Conservation (phyloP, 2,113 vertebrate species). For the Podiceps cristatus region DNA sequence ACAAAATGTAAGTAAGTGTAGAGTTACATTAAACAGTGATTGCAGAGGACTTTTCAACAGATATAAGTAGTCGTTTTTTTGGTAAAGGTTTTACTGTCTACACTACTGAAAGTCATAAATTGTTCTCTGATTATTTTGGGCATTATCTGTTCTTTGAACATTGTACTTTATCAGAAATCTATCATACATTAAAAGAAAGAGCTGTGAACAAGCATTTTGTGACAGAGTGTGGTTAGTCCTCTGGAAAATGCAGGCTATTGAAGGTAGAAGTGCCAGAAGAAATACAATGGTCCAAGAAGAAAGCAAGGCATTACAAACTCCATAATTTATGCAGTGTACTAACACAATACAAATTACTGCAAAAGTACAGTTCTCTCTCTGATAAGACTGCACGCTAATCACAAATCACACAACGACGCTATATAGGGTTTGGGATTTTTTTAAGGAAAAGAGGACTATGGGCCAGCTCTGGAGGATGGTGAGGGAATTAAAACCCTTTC, state of each 20-base stretch:
- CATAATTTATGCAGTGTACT: not conserved
- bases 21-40: not conserved
- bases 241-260: not conserved
- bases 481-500: not conserved
- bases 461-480: not conserved
- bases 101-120: not conserved
- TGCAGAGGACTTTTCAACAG: not conserved
- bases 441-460: not conserved
- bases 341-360: not conserved
- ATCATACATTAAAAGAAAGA: not conserved
- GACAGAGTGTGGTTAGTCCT: not conserved
- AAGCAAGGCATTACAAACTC: not conserved
- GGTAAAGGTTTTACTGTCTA: not conserved
- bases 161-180: not conserved
- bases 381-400: not conserved
- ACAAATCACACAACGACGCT: not conserved
- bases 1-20: not conserved
- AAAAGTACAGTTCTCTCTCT: not conserved
- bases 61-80: not conserved
- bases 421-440: not conserved
- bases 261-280: not conserved
- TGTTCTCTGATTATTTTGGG: not conserved
- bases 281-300: not conserved
- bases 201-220: not conserved
- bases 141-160: not conserved